A percentile compares a stretch with the other conserved stretches of the same genome.
Evolutionary conservation across 2,888 invertebrate species (phyloP).

Genomic region (Clunio marinus): DNA sequence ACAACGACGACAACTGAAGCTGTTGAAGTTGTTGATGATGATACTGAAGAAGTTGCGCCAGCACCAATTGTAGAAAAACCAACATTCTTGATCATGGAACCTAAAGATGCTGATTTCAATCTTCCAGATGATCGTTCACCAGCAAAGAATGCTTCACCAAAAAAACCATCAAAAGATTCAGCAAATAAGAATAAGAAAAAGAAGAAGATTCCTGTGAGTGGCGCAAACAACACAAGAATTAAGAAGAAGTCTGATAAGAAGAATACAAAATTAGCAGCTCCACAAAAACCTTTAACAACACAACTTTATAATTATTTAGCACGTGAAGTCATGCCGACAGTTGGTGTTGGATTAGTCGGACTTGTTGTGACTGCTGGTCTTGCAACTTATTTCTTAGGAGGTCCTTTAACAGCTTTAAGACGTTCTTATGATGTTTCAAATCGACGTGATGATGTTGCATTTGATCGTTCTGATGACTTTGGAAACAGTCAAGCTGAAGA

Average conservation of each 20-base stretch:
- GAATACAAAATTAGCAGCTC: constrained; percentile 48
- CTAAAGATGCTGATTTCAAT: constrained; percentile 43
- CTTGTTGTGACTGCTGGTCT: constrained; percentile 69
- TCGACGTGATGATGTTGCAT: constrained; percentile 60
- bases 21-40: constrained; percentile 54
- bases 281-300: constrained; percentile 62
- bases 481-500: constrained; percentile 65
- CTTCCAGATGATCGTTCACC: constrained; percentile 43
- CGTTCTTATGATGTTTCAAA: constrained; percentile 62
- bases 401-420: constrained; percentile 66
- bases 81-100: constrained; percentile 43
- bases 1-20: constrained; percentile 45
- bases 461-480: constrained; percentile 59
- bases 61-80: constrained; percentile 39
- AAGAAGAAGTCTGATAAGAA: constrained; percentile 49
- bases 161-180: constrained; percentile 39
- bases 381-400: constrained; percentile 67
- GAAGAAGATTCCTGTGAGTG: constrained; percentile 40
- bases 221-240: constrained; percentile 57
- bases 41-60: constrained; percentile 45
- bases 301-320: constrained; percentile 74
- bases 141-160: constrained; percentile 40
- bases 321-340: constrained; percentile 75
- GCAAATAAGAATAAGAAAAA: constrained; percentile 40
- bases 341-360: constrained; percentile 72